phyloP scores from a whole-genome alignment of 92 coral and sea anemone species.

The Pocillopora meandrina region DNA sequence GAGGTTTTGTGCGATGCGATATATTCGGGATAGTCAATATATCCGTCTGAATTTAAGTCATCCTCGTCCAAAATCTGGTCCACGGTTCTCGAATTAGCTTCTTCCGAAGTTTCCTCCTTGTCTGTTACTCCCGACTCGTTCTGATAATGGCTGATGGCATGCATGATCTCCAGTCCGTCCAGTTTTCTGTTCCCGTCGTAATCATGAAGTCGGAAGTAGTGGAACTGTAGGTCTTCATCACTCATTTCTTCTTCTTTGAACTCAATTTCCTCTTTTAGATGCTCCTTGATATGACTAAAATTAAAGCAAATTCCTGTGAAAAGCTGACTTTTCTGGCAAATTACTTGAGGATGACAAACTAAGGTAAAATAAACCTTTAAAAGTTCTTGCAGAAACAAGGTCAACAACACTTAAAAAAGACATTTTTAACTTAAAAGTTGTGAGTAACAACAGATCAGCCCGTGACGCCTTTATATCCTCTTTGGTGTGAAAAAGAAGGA shows the following conservation, averaged over 20 bases:
- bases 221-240: constrained; percentile 89
- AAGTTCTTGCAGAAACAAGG: too few species aligned
- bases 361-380: too few species aligned
- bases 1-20: constrained; percentile 55
- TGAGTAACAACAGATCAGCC: too few species aligned
- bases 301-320: too few species aligned
- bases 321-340: too few species aligned
- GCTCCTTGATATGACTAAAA: constrained; percentile 87
- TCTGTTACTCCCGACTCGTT: constrained; percentile 62
- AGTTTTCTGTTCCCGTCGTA: constrained; percentile 80
- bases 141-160: constrained; percentile 93
- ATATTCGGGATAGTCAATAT: constrained; percentile 95
- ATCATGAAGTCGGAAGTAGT: constrained; percentile 88
- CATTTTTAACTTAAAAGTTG: too few species aligned
- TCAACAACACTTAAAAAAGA: too few species aligned
- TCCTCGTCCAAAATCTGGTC: constrained; percentile 86
- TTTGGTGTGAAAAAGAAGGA: too few species aligned
- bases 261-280: constrained; percentile 90
- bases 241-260: constrained; percentile 74
- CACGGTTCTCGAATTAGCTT: constrained; percentile 57
- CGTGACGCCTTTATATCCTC: too few species aligned
- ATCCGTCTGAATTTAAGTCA: constrained; percentile 92
- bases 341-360: too few species aligned
- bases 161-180: constrained; percentile 90
- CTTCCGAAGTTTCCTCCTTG: not conserved